These are phyloP conservation scores for Spea hammondii DNA, from an alignment of 2,797 vertebrate species.

Conservation along the genomic window DNA sequence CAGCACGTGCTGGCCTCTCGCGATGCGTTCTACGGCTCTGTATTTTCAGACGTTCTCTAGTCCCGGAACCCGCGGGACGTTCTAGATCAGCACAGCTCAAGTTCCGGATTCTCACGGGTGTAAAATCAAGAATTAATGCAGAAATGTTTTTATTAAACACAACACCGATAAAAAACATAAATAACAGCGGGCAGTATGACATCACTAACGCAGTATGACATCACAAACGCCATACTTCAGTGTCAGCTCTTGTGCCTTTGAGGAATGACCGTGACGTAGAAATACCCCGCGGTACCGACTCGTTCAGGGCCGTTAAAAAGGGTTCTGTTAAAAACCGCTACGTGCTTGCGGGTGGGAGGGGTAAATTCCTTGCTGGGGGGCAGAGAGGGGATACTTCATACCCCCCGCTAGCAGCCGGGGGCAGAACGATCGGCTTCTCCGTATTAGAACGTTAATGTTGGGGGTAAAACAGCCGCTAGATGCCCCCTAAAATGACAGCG, in stretches of 20 bases:
- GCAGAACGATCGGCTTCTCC: not conserved
- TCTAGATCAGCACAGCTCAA: too few species aligned
- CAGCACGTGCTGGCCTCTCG: too few species aligned
- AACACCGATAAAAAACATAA: slow-evolving; percentile 38
- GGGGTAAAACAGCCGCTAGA: not conserved
- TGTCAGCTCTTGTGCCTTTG: slow-evolving; percentile 30
- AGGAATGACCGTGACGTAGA: slow-evolving; percentile 3
- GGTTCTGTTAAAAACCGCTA: slow-evolving; percentile 3
- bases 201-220: not conserved
- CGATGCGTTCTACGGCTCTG: too few species aligned
- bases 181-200: slow-evolving; percentile 24
- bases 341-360: not conserved
- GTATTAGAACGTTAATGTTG: not conserved
- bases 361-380: slow-evolving; percentile 41
- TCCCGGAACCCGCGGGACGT: too few species aligned
- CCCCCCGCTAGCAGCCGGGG: not conserved
- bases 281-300: slow-evolving; percentile 24
- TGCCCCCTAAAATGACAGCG: not conserved
- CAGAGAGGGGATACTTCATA: not conserved
- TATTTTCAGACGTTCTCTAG: too few species aligned
- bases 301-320: slow-evolving; percentile 15
- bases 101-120: too few species aligned
- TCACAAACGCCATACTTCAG: slow-evolving; percentile 11
- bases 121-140: slow-evolving; percentile 1
- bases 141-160: slow-evolving; percentile 51